Base-by-base conservation (phyloP, 2,888 invertebrate species). In the Uropetala carovei region DNA sequence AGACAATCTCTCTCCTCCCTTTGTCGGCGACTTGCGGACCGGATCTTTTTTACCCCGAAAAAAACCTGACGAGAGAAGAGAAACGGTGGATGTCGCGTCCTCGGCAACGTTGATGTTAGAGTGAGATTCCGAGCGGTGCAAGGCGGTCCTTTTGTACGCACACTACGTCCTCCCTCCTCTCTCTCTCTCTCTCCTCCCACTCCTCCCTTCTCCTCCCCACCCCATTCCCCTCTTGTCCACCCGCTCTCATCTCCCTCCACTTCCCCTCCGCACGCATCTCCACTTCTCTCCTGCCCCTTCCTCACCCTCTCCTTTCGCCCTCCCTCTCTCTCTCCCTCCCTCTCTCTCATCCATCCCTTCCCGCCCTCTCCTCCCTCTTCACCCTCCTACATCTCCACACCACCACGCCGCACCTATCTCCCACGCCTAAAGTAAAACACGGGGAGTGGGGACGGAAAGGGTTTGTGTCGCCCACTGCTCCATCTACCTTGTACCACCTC, bases 61-160 rank as follows among this genome's bases (percentile, higher is more conserved):
- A 22, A 75, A 75, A 75, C 11, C 22, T 75, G 75, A 27, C 22
- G 75, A 75, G 75, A 75, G 75, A 75, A 75, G 75, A 75, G 75
- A 75, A 43, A 43, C 43, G 68, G 64, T 11, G 16, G 89, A 30
- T 64, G 68, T 10, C 27, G 89, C 89, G 30, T 60, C 64, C 68
- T 43, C 60, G n/a, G 22, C 89, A 64, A 68, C 89, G 89, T 64
- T 89, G 89, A 68, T 89, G 89, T 89, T 89, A 56, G 89, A 89
- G 89, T 89, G 89, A 89, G 89, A 89, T 89, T 89, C 89, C 43
- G 89, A 43, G 89, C 89, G 30, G 68, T 89, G 89, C 60, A 89
- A 89, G 89, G 64, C 89, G 89, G 89, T 68, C 89, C 89, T 89
- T 89, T 89, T 89, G 89, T 89, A 89, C 89, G 60, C 89, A 64